These are phyloP conservation scores for Campoletis raptor DNA, from an alignment of 2,888 invertebrate species.

Conservation along the genomic window DNA sequence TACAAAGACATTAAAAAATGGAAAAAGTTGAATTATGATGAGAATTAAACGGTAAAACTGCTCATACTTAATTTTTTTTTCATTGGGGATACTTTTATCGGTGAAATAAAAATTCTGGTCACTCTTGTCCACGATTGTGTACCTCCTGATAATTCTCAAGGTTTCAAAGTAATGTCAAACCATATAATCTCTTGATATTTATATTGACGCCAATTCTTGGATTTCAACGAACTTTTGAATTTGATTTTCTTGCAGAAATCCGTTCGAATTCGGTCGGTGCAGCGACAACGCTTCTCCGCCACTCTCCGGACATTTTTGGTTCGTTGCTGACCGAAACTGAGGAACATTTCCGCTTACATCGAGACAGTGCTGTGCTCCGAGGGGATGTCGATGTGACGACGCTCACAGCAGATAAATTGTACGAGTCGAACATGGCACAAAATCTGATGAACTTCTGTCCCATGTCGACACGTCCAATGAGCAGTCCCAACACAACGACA, in stretches of 20 bases:
- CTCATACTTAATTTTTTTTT: too few relatives aligned
- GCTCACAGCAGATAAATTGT: constrained; percentile 38
- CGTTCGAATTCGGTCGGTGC: constrained; percentile 90
- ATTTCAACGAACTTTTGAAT: not conserved
- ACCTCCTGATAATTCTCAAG: too few relatives aligned
- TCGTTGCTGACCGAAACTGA: constrained; percentile 87
- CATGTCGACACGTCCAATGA: not conserved
- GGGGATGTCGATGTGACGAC: constrained; percentile 9
- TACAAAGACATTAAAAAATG: too few relatives aligned
- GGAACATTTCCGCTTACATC: constrained; percentile 86
- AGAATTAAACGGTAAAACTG: too few relatives aligned
- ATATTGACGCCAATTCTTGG: too few relatives aligned
- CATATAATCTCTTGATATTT: too few relatives aligned
- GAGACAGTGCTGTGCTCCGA: constrained; percentile 84
- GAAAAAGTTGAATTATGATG: too few relatives aligned
- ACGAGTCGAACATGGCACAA: not conserved
- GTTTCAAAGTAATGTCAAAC: too few relatives aligned
- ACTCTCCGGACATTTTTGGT: constrained; percentile 86
- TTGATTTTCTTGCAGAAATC: constrained; percentile 85
- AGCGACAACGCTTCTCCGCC: constrained; percentile 85
- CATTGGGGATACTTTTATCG: too few relatives aligned
- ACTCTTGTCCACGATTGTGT: too few relatives aligned
- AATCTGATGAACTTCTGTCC: constrained; percentile 3
- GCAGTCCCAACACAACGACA: not conserved
- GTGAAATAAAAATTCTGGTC: too few relatives aligned